A percentile compares a stretch with the other conserved stretches of the same genome.
Conservation (phyloP, 30 jellyfish, hydroid and myxozoan genomes). For the Morbakka virulenta region DNA sequence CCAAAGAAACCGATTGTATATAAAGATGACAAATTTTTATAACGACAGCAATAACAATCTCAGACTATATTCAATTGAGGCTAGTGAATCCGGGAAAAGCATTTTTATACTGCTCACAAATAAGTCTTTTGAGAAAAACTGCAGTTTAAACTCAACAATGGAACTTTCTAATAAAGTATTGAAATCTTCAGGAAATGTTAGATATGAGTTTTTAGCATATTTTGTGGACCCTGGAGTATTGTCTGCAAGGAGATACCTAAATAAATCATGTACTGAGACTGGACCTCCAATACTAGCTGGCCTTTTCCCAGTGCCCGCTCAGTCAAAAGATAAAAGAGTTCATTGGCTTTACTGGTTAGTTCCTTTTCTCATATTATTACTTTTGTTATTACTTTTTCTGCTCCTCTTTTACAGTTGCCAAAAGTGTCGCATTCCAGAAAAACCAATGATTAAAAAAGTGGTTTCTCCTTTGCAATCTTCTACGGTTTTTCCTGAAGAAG, state of each 20-base stretch:
- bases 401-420: background rate
- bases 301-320: constrained; percentile 9
- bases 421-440: background rate
- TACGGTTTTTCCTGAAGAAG: background rate
- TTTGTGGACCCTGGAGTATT: constrained; percentile 15
- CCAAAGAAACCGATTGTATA: constrained; percentile 9
- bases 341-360: background rate
- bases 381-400: too few species aligned
- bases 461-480: background rate
- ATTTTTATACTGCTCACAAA: background rate
- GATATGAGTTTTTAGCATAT: background rate
- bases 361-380: background rate
- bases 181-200: constrained; percentile 10
- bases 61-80: constrained; percentile 3
- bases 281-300: background rate
- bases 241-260: constrained; percentile 9
- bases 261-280: constrained; percentile 34
- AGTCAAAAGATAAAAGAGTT: background rate
- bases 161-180: constrained; percentile 7
- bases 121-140: background rate
- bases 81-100: background rate
- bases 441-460: background rate
- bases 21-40: background rate
- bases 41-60: constrained; percentile 20
- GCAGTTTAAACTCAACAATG: background rate